Conservation (phyloP, 2,888 invertebrate genomes). For the Augochlorella aurata region DNA sequence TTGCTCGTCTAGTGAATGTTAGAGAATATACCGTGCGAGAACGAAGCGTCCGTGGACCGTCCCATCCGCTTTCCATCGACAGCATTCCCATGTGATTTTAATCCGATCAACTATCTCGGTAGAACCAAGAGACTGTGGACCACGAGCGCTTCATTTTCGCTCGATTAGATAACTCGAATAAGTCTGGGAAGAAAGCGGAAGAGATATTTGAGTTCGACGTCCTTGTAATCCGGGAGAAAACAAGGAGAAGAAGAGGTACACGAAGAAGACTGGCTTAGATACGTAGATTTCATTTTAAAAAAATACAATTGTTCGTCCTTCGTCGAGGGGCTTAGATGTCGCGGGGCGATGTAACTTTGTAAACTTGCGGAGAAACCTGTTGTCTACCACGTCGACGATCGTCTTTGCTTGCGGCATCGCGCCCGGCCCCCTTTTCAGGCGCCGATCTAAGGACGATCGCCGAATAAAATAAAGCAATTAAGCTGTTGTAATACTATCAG, state of each 20-base stretch:
- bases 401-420: conserved; percentile 33
- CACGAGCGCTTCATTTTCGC: neutral
- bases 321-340: conserved; percentile 1
- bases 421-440: neutral
- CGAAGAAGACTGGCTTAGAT: conserved; percentile 34
- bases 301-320: conserved; percentile 14
- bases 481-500: conserved; percentile 38
- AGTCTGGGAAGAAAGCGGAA: neutral
- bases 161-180: neutral
- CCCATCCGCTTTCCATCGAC: neutral
- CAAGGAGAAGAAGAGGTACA: conserved; percentile 2
- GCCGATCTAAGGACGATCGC: neutral
- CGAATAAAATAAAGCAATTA: conserved; percentile 15
- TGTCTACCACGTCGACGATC: neutral
- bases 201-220: neutral
- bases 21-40: conserved; percentile 3
- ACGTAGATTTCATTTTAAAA: conserved; percentile 36
- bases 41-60: neutral
- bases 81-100: neutral
- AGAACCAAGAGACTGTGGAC: neutral
- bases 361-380: conserved; percentile 22
- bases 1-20: conserved; percentile 53
- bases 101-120: neutral
- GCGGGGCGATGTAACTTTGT: conserved; percentile 11
- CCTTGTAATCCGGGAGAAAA: neutral